Evolutionary conservation across 2,888 invertebrate genomes (phyloP), one percentile per base, ranked within the genome.

Genomic region (Lissocephala sabroskyi): DNA sequence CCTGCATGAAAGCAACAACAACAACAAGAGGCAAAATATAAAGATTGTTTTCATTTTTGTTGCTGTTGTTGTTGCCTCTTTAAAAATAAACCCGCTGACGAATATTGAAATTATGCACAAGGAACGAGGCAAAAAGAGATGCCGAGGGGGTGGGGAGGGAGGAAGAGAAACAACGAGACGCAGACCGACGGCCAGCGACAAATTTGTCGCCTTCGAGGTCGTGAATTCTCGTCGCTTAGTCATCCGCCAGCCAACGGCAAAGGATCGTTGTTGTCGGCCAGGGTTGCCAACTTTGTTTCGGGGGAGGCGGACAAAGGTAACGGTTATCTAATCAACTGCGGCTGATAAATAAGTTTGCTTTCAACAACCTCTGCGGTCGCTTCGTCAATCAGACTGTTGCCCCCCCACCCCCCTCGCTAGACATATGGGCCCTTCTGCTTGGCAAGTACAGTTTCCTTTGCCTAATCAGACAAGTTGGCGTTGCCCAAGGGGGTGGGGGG

Each of bases 71-170:
- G 46, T 65, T 36, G 44, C 47, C 45, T 40, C 60, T 64, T 75
- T 78, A 75, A 56, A 78, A 73, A 73, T 73, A 78, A 35, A 65
- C 76, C 41, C 35, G 76, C 76, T 73, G 71, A 73, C 71, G 71
- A 78, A 73, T 73, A 73, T 75, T 78, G 68, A 78, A 73, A 73
- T 73, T 78, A 78, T 73, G 79, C 58, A 61, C 56, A 75, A 63
- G 77, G 23, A 23, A 23, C 35, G 35, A 35, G 35, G 35, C 23
- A 23, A n/a, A n/a, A n/a, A n/a, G n/a, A n/a, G 23, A 7, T 7
- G 23, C 3, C 23, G 23, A 7, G 3, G 23, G 23, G 4, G 23
- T 23, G 4, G 23, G n/a, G n/a, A n/a, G 35, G 16, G 35, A 16
- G 4, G 7, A n/a, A n/a, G n/a, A n/a, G n/a, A n/a, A 7, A 7